These are phyloP conservation scores for Gymnarchus niloticus DNA, from an alignment of 2,113 vertebrate genomes.

Conservation along the genomic window DNA sequence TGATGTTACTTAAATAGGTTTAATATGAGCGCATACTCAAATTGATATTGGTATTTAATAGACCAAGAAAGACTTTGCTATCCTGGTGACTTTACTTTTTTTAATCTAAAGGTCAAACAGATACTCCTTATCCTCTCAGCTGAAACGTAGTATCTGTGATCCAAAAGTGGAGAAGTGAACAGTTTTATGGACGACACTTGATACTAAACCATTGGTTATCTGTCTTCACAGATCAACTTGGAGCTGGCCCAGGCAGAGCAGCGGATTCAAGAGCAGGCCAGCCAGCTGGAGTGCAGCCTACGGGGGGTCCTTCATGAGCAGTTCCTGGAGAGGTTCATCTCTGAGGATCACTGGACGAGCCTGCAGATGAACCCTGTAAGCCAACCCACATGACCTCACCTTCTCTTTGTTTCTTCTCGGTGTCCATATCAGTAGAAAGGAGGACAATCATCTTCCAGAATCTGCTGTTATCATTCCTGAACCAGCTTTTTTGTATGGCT, in stretches of 20 bases:
- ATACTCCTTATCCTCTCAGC: background rate
- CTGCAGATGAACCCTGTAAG: constrained; percentile 52
- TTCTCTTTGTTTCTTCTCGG: no score
- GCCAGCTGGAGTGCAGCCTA: constrained; percentile 61
- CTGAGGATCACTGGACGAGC: constrained; percentile 62
- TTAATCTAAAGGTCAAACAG: background rate
- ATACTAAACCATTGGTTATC: background rate
- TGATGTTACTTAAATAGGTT: no score
- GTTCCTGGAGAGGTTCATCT: constrained; percentile 61
- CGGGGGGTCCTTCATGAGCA: constrained; percentile 64
- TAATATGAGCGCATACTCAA: background rate
- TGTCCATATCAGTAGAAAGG: background rate
- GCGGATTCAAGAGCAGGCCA: constrained; percentile 43
- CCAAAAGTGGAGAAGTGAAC: background rate
- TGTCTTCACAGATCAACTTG: constrained; percentile 57
- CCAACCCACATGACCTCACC: background rate
- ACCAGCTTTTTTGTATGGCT: background rate
- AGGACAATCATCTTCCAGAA: background rate
- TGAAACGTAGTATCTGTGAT: background rate
- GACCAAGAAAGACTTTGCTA: background rate
- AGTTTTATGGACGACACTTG: background rate
- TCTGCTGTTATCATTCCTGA: background rate
- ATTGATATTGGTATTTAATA: background rate
- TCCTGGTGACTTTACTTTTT: background rate
- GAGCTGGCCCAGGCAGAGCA: constrained; percentile 58